Percentiles rank a stretch among this genome's conserved stretches.
These are phyloP conservation scores for Metacarcinus magister DNA, from an alignment of 2,888 invertebrate genomes.

Conservation along the genomic window DNA sequence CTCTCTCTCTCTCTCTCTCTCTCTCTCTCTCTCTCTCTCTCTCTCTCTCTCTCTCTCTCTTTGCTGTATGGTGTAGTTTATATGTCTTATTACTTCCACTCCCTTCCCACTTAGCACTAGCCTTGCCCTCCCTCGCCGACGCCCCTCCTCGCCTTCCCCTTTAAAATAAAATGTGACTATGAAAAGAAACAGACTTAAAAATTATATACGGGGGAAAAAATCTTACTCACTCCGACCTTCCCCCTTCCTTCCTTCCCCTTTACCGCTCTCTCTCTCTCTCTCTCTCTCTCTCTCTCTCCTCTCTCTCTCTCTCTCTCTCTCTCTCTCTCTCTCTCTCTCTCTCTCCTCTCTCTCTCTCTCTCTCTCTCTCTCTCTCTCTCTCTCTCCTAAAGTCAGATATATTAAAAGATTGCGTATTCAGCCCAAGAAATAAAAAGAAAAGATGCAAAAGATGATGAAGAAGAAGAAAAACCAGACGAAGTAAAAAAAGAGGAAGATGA, in stretches of 20 bases:
- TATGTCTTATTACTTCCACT: no score
- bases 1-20: neutral
- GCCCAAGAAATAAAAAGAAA: neutral
- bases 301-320: conserved; percentile 29
- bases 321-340: conserved; percentile 4
- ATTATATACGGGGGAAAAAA: neutral
- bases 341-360: conserved; percentile 18
- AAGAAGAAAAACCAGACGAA: no score
- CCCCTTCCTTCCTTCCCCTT: neutral
- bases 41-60: neutral
- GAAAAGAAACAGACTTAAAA: conserved; percentile 23
- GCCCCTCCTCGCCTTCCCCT: neutral
- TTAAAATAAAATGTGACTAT: neutral
- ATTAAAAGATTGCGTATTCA: neutral
- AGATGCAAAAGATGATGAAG: neutral
- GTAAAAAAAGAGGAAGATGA: no score
- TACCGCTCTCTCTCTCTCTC: neutral
- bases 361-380: conserved; percentile 54
- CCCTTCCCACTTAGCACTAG: neutral
- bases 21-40: neutral
- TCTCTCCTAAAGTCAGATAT: neutral
- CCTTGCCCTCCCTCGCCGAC: neutral
- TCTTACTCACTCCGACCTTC: conserved; percentile 6
- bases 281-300: neutral
- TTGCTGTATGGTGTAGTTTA: neutral